Evolutionary conservation across 2,797 vertebrate species (phyloP).

Genomic region (Coilia nasus): DNA sequence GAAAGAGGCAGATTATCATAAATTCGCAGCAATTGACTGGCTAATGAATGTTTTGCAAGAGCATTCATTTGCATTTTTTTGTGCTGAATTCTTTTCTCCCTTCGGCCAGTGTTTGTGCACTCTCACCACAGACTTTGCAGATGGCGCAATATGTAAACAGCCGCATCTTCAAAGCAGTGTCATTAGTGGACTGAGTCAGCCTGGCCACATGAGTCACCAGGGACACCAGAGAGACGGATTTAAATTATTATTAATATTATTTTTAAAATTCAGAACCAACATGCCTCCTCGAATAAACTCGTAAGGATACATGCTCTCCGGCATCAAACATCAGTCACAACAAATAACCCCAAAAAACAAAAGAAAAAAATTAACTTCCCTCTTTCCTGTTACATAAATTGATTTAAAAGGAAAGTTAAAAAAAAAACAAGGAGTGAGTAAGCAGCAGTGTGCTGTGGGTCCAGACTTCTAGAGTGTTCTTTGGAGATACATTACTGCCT

Average conservation of each 20-base stretch:
- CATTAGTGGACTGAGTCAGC: neutral
- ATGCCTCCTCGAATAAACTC: neutral
- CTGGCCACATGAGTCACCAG: neutral
- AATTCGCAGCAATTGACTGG: neutral
- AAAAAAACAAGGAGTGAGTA: neutral
- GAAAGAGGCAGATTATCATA: neutral
- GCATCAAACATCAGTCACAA: slow-evolving; percentile 7
- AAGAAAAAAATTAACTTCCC: neutral
- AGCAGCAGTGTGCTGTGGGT: neutral
- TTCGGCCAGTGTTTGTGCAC: neutral
- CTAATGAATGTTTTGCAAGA: neutral
- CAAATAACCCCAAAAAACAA: neutral
- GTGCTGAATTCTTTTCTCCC: too few relatives aligned
- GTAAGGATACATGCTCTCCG: neutral
- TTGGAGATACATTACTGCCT: neutral
- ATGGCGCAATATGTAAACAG: slow-evolving; percentile 22
- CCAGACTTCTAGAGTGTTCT: slow-evolving; percentile 8
- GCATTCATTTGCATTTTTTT: neutral
- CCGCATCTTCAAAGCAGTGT: slow-evolving; percentile 3
- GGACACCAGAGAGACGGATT: neutral
- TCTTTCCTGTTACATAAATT: slow-evolving; percentile 15
- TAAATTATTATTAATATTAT: slow-evolving; percentile 6
- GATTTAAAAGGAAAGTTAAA: neutral
- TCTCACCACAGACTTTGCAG: neutral
- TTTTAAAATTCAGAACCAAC: neutral